phyloP scores from a whole-genome alignment of 2,797 vertebrate genomes.

The Cirrhinus molitorella region DNA sequence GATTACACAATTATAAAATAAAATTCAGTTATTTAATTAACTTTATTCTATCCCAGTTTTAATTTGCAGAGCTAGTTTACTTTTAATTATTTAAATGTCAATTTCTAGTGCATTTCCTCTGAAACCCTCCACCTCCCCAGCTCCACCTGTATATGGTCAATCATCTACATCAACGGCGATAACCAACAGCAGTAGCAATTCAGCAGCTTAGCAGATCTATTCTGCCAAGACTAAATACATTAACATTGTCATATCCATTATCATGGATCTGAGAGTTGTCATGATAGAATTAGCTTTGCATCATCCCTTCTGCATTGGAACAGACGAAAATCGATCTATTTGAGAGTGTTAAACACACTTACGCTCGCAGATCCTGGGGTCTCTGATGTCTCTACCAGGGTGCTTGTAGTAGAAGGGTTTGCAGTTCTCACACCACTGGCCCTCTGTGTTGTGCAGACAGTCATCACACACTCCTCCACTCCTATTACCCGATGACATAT shows the following conservation, averaged over 20 bases:
- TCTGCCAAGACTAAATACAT: no score
- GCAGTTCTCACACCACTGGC: conserved; percentile 91
- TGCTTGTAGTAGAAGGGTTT: conserved; percentile 93
- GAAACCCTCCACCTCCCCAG: no score
- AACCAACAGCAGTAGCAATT: no score
- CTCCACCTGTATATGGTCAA: no score
- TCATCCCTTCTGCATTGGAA: background rate
- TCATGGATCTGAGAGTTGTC: no score
- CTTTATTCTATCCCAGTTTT: background rate
- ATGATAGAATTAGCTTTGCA: background rate
- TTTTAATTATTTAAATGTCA: background rate
- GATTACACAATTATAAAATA: background rate
- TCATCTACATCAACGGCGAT: no score
- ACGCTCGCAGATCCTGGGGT: conserved; percentile 92
- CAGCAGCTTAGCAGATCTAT: no score
- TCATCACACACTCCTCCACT: conserved; percentile 93
- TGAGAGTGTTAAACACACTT: conserved; percentile 64
- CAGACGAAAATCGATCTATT: background rate
- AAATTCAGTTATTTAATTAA: background rate
- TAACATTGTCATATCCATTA: no score
- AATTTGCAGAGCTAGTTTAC: background rate
- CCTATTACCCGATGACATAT: conserved; percentile 84
- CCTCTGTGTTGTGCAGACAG: conserved; percentile 93
- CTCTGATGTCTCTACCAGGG: conserved; percentile 86
- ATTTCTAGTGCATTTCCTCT: no score